Evolutionary conservation across 2,888 invertebrate genomes (phyloP).

Genomic region (Brachyopa scutellaris): DNA sequence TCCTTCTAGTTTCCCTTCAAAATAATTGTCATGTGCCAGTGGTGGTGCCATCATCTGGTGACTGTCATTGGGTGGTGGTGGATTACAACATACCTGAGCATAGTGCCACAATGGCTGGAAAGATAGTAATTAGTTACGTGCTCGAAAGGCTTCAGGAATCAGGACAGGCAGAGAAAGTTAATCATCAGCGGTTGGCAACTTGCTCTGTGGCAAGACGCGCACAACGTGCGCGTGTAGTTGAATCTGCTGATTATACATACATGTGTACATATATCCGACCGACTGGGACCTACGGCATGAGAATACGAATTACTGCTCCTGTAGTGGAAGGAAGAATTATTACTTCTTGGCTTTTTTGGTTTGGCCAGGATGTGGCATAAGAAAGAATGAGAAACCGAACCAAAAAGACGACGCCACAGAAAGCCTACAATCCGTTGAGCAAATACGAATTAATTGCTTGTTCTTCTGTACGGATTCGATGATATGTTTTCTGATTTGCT

Average conservation of each 20-base stretch:
- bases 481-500: constrained; percentile 15
- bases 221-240: constrained; percentile 16
- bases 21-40: not conserved
- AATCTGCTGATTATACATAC: constrained; percentile 35
- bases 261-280: too few species aligned
- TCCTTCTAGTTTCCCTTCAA: constrained; percentile 21
- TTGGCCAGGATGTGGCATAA: not conserved
- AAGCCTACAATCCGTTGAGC: not conserved
- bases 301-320: not conserved
- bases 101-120: constrained; percentile 9
- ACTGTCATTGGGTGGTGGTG: constrained; percentile 20
- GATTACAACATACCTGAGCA: constrained; percentile 33
- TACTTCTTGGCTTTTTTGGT: constrained; percentile 29
- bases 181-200: too few species aligned
- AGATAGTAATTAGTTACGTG: constrained; percentile 54
- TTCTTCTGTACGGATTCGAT: constrained; percentile 23
- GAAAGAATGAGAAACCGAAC: too few species aligned
- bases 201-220: not conserved
- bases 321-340: constrained; percentile 26
- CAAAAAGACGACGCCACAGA: not conserved
- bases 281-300: not conserved
- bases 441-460: constrained; percentile 42
- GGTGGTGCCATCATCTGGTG: constrained; percentile 17
- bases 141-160: constrained; percentile 42
- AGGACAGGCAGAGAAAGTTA: constrained; percentile 14